Evolutionary conservation across 1,140 invertebrate species (phyloP).

Genomic region (Zophobas morio): DNA sequence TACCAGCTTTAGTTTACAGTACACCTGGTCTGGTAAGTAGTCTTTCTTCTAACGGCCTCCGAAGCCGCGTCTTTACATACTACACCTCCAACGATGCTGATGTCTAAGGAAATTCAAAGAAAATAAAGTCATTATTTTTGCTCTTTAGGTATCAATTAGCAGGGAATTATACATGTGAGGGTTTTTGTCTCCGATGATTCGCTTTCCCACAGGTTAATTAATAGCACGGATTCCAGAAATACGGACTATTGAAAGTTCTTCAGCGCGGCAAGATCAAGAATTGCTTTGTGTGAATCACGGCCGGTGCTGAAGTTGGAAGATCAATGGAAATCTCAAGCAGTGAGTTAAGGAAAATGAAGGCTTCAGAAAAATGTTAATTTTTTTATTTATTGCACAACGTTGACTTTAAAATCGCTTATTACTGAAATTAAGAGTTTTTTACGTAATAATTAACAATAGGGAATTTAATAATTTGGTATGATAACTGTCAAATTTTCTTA

Average conservation of each 20-base stretch:
- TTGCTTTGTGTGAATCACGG: too few relatives aligned
- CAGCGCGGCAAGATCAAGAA: too few relatives aligned
- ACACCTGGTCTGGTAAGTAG: slow-evolving; percentile 54
- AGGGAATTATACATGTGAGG: slow-evolving; percentile 19
- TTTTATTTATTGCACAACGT: too few relatives aligned
- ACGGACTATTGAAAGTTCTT: neutral
- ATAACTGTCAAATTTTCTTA: too few relatives aligned
- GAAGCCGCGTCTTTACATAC: slow-evolving; percentile 16
- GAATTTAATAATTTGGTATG: too few relatives aligned
- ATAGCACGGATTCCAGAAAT: slow-evolving; percentile 22
- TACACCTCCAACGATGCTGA: slow-evolving; percentile 42
- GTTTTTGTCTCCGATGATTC: neutral
- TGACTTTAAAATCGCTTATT: too few relatives aligned
- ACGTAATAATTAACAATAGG: too few relatives aligned
- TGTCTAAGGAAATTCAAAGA: slow-evolving; percentile 42
- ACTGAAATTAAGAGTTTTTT: too few relatives aligned
- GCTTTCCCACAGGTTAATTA: slow-evolving; percentile 36
- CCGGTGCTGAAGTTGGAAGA: too few relatives aligned
- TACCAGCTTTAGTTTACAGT: slow-evolving; percentile 55
- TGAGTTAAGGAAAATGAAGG: too few relatives aligned
- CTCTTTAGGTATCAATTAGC: slow-evolving; percentile 21
- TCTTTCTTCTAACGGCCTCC: slow-evolving; percentile 21
- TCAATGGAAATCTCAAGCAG: too few relatives aligned
- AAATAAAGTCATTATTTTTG: slow-evolving; percentile 46
- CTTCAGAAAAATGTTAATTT: too few relatives aligned